phyloP scores from a whole-genome alignment of 2,888 invertebrate species.

The Chrysotoxum bicinctum region DNA sequence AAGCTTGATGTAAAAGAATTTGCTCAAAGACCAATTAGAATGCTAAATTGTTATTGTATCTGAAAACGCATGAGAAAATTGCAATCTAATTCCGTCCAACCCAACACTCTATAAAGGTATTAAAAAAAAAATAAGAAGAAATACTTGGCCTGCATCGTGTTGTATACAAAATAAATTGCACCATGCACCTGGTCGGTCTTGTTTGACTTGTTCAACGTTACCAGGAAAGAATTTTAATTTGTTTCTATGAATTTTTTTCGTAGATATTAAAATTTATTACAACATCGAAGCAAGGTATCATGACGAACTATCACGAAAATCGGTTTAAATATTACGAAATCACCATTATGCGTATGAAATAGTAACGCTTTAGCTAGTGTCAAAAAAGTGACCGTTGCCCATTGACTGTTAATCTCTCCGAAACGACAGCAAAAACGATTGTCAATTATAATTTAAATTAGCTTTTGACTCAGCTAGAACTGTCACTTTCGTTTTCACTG shows the following conservation, averaged over 20 bases:
- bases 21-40: constrained; percentile 40
- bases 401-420: not conserved
- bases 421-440: not conserved
- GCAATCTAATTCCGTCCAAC: constrained; percentile 51
- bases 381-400: not conserved
- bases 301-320: constrained; percentile 44
- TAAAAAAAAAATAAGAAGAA: not conserved
- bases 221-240: constrained; percentile 50
- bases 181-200: constrained; percentile 37
- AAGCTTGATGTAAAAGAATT: constrained; percentile 35
- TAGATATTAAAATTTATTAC: not conserved
- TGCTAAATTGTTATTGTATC: constrained; percentile 48
- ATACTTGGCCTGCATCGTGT: constrained; percentile 4
- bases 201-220: constrained; percentile 21
- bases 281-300: constrained; percentile 11
- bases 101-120: not conserved
- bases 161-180: constrained; percentile 43
- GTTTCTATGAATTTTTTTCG: constrained; percentile 19
- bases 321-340: constrained; percentile 24
- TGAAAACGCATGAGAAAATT: constrained; percentile 62
- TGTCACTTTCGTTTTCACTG: constrained; percentile 67
- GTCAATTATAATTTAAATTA: constrained; percentile 34
- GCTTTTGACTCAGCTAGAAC: constrained; percentile 1
- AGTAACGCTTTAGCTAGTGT: not conserved
- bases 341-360: constrained; percentile 26